Percentiles rank a stretch among this genome's conserved stretches.
Conservation (phyloP, 1,140 invertebrate genomes). For the Pollicipes pollicipes region DNA sequence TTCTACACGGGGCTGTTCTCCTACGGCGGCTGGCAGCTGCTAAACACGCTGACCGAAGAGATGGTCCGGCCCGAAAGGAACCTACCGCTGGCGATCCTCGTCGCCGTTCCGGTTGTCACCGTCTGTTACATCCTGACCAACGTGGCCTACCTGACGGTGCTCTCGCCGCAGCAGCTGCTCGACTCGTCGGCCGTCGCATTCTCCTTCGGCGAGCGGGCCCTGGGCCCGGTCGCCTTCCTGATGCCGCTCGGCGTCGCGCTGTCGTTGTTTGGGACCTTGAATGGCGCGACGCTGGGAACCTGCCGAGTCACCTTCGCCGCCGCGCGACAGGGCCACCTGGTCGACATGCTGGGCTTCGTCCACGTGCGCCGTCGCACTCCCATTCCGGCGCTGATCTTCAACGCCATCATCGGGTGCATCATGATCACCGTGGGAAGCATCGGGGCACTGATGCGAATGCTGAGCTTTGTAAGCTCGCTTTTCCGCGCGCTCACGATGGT, state of each 20-base stretch:
- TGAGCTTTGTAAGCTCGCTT: conserved; percentile 60
- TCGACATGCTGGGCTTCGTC: conserved; percentile 31
- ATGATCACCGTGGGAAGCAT: conserved; percentile 53
- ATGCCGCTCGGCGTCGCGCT: conserved; percentile 42
- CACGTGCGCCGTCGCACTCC: conserved; percentile 30
- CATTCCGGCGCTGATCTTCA: conserved; percentile 31
- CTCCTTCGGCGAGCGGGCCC: conserved; percentile 33
- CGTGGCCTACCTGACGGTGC: conserved; percentile 71
- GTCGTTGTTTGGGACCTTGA: conserved; percentile 40
- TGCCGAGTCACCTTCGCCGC: conserved; percentile 29
- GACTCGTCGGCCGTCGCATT: conserved; percentile 39
- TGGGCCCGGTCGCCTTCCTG: conserved; percentile 34
- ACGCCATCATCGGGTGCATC: conserved; percentile 49
- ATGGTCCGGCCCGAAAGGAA: conserved; percentile 71
- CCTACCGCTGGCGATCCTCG: conserved; percentile 66
- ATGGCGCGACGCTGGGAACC: conserved; percentile 41
- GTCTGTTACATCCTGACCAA: conserved; percentile 72
- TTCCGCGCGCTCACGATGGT: conserved; percentile 53
- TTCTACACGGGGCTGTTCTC: conserved; percentile 91
- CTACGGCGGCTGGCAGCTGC: conserved; percentile 88
- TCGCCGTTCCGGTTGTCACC: conserved; percentile 69
- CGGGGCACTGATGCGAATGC: conserved; percentile 53
- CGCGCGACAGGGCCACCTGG: conserved; percentile 33
- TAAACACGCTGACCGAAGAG: conserved; percentile 89
- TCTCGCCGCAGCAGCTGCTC: conserved; percentile 38